Conservation (phyloP, 1,140 invertebrate species). For the Battus philenor region DNA sequence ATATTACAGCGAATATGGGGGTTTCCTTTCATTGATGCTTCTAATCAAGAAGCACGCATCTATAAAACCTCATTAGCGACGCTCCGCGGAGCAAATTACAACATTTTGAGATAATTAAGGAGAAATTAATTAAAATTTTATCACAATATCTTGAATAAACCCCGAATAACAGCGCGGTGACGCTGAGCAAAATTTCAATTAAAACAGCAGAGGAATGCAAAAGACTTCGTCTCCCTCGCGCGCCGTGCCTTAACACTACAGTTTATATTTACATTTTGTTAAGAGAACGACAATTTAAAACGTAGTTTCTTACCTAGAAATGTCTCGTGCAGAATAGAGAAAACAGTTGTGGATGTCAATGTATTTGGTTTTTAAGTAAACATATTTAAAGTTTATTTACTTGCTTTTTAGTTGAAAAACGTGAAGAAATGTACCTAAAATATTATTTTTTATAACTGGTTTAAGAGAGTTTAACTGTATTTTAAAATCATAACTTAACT, state of each 20-base stretch:
- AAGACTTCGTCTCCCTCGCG: neutral
- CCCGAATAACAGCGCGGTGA: neutral
- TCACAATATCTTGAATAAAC: slow-evolving; percentile 8
- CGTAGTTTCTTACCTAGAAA: neutral
- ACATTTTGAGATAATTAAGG: slow-evolving; percentile 8
- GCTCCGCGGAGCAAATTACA: neutral
- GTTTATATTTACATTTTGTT: slow-evolving; percentile 7
- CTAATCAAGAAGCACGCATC: too few species aligned
- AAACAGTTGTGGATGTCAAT: too few species aligned
- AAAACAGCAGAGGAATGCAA: slow-evolving; percentile 9
- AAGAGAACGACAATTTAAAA: slow-evolving; percentile 6
- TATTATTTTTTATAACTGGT: too few species aligned
- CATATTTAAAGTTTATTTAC: too few species aligned
- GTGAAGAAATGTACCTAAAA: too few species aligned
- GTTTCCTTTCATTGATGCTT: too few species aligned
- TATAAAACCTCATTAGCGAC: slow-evolving; percentile 1
- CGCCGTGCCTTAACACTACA: neutral
- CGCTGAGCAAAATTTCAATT: slow-evolving; percentile 11
- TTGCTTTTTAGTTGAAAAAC: too few species aligned
- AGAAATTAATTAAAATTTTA: slow-evolving; percentile 15
- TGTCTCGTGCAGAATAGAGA: too few species aligned
- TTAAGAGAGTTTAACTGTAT: too few species aligned
- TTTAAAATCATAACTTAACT: too few species aligned
- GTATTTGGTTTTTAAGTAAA: too few species aligned
- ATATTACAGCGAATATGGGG: too few species aligned